Percentiles rank a stretch among this genome's conserved stretches.
Conservation (phyloP, 2,888 invertebrate genomes). For the Nomada goodeniana region DNA sequence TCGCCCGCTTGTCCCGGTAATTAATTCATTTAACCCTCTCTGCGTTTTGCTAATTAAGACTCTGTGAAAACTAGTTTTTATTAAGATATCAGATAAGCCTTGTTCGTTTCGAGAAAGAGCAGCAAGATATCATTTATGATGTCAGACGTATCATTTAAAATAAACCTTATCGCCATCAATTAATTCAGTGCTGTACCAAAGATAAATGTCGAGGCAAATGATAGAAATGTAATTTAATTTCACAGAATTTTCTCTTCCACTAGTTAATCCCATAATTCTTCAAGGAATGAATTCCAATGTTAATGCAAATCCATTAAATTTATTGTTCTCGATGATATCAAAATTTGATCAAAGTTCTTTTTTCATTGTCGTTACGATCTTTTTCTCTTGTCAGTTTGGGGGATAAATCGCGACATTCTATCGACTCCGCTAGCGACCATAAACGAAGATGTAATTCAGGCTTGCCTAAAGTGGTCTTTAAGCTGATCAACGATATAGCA, state of each 20-base stretch:
- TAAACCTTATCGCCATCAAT: neutral
- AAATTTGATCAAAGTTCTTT: no score
- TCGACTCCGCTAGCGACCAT: conserved; percentile 32
- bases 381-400: no score
- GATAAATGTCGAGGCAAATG: neutral
- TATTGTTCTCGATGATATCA: no score
- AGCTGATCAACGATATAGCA: conserved; percentile 46
- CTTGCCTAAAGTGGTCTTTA: conserved; percentile 52
- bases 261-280: neutral
- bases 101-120: neutral
- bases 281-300: no score
- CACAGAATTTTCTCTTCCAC: no score
- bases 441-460: conserved; percentile 45
- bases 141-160: no score
- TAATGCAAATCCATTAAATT: no score
- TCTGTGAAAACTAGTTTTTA: neutral
- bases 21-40: neutral
- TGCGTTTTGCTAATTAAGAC: neutral
- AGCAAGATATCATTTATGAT: no score
- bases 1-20: neutral
- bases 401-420: conserved; percentile 48
- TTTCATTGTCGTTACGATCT: no score
- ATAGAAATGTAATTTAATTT: neutral
- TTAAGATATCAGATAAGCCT: neutral
- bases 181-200: neutral